phyloP scores from a whole-genome alignment of 2,888 invertebrate genomes.

The Omphaloscelis lunosa region DNA sequence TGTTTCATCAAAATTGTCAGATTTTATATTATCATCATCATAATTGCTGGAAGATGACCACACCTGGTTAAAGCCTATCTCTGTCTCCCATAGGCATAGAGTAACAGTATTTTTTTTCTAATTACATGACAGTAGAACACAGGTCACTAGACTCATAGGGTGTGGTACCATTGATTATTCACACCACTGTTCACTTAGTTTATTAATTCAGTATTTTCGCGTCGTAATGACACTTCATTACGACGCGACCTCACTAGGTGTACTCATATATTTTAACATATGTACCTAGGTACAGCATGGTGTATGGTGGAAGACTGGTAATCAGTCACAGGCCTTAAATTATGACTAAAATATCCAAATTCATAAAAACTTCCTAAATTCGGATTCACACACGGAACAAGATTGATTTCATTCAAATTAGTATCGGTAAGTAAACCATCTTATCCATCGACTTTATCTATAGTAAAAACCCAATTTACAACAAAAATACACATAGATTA shows the following conservation, averaged over 20 bases:
- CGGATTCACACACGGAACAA: conserved; percentile 16
- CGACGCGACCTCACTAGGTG: too few species aligned
- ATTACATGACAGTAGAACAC: conserved; percentile 23
- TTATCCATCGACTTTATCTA: conserved; percentile 22
- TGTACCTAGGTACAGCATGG: not conserved
- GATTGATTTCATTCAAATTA: conserved; percentile 46
- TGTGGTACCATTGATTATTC: conserved; percentile 64
- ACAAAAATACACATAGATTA: conserved; percentile 52
- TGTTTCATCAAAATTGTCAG: conserved; percentile 3
- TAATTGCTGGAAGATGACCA: conserved; percentile 1
- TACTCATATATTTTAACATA: conserved; percentile 7
- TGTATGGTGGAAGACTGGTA: conserved; percentile 5
- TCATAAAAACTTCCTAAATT: conserved; percentile 1
- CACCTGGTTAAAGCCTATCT: conserved; percentile 12
- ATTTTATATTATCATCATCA: conserved; percentile 11
- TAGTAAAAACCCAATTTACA: conserved; percentile 38
- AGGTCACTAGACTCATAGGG: conserved; percentile 50
- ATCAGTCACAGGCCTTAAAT: conserved; percentile 10
- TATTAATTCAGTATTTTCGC: conserved; percentile 36
- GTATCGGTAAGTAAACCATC: conserved; percentile 32
- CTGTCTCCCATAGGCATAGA: conserved; percentile 5
- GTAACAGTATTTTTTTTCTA: not conserved
- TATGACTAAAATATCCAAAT: conserved; percentile 22
- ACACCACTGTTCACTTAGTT: conserved; percentile 32
- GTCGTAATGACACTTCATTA: conserved; percentile 22